Base-by-base conservation (phyloP, 2,888 invertebrate species). In the Parelbella ahira region DNA sequence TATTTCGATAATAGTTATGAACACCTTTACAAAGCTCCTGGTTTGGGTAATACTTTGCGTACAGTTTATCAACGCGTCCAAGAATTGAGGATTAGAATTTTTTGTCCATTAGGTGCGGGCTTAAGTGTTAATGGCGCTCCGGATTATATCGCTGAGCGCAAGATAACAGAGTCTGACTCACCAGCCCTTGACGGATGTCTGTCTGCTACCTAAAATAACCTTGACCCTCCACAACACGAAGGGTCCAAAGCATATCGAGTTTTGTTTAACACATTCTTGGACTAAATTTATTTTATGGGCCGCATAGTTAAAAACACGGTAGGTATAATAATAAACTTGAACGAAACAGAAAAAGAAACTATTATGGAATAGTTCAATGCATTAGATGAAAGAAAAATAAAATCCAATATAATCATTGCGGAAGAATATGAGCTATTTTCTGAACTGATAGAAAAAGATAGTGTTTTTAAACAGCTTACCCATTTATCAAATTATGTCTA, bases 41-140 rank as follows among this genome's bases (percentile, higher is more conserved):
- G 15, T 15, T 15, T 2, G 4, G 28, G 10, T 5, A 25, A 4
- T 23, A 54, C 15, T 27, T 20, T 19, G 12, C 33, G 51, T 48
- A 43, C 24, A 39, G 37, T 51, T 69, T 68, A 69, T 72, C 66
- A 56, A 60, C 54, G 56, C 52, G 64, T 71, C 64, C 64, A 58
- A 73, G 72, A 70, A 72, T 63, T 61, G 57, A 61, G 80, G 84
- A 82, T 86, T 84, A 83, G 57, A 61, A 57, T 73, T 86, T 86
- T 84, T 83, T 83, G 84, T 84, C 86, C 86, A 86, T 86, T 86
- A 84, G 73, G 57, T 60, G 54, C 60, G 63, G 63, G 61, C 68
- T 75, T 74, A 73, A 79, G 80, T 84, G 83, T 84, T 83, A 84
- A 82, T 81, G 84, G 81, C 53, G 68, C 68, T 63, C 70, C 68